Evolutionary conservation across 2,888 invertebrate genomes (phyloP).

Genomic region (Harpagoxenus sublaevis): DNA sequence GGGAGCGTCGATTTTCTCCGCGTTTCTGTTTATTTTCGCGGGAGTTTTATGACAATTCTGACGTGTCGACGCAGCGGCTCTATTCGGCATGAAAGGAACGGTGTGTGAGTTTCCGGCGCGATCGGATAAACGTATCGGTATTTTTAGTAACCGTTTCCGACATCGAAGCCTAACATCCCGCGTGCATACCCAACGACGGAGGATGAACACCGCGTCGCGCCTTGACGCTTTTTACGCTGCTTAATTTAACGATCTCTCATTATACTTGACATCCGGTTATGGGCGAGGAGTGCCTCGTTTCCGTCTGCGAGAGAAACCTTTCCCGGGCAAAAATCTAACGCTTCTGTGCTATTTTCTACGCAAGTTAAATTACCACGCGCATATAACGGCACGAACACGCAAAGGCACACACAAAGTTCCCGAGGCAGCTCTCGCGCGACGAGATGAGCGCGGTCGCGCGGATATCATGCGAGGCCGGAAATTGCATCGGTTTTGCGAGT

Average conservation of each 20-base stretch:
- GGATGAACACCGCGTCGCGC: background rate
- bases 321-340: background rate
- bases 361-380: constrained; percentile 17
- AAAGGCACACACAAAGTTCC: background rate
- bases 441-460: background rate
- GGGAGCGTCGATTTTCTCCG: background rate
- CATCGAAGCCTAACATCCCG: constrained; percentile 2
- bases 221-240: background rate
- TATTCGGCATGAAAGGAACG: background rate
- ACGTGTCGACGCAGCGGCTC: background rate
- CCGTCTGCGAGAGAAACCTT: background rate
- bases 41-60: constrained; percentile 14
- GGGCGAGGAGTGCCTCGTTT: background rate
- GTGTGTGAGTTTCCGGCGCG: constrained; percentile 15
- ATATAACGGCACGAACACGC: background rate
- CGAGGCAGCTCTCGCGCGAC: background rate
- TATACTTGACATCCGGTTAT: constrained; percentile 13
- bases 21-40: background rate
- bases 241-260: constrained; percentile 17
- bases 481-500: constrained; percentile 24
- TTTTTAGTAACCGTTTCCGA: constrained; percentile 44
- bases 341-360: background rate
- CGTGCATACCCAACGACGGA: background rate
- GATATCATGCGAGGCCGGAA: constrained; percentile 3
- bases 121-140: constrained; percentile 26